Evolutionary conservation across 2,113 vertebrate genomes (phyloP), one percentile per base, ranked within the genome.

Genomic region (Heterotilapia buettikoferi): DNA sequence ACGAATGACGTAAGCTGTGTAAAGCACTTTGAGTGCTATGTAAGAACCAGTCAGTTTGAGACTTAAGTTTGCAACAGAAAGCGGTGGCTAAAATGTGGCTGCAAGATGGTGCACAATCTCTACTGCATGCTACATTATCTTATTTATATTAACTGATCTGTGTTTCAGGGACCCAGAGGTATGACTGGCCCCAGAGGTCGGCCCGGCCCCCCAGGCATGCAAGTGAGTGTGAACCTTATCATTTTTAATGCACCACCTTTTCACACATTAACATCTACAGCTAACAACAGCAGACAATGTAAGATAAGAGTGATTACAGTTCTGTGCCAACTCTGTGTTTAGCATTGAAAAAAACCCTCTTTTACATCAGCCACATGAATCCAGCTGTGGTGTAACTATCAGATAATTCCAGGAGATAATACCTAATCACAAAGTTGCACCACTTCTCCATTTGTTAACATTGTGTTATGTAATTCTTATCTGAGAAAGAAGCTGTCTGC

Each of bases 151-250:
- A 29, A 89, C 29, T 86, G 24, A 54, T 80, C 18, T 92, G 33
- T 89, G 2, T 88, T 91, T 18, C 84, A 96, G 96, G 98, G 98
- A 7, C 76, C 94, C 29, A 96, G 97, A 90, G 98, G 98, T 52
- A 84, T 97, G 63, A 94, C 94, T 2, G 98, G 98, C 14, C 94
- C 97, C 4, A 94, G 98, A 59, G 98, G 98, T 80, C 92, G 95
- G 61, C 88, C 97, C 0, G 98, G 98, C 0, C 94, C 96, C 40
- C 87, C 94, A 1, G 98, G 98, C 82, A 96, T 95, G 50, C 86
- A 89, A 87, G 98, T 98, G 84, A 94, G 96, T 95, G 80, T 81
- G 40, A 94, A 61, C 29, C 33, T 18, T 84, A 33, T 13, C n/a
- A 5, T 26, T 29, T 81, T n/a, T 47, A 9, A 61, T 21, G 24